phyloP scores from a whole-genome alignment of 2,797 vertebrate species.

The Diplodus puntazzo region DNA sequence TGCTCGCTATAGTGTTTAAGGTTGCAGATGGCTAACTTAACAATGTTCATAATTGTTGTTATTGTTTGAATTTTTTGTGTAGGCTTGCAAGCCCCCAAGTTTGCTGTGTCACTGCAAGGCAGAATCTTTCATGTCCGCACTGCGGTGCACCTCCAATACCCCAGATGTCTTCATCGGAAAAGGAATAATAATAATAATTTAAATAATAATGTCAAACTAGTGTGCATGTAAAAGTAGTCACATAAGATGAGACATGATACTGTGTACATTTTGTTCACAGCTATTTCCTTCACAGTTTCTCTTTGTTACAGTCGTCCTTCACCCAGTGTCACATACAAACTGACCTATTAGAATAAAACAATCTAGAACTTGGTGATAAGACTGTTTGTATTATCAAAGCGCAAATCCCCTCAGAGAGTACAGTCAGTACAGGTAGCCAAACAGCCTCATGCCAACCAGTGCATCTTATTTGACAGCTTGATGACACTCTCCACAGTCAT shows the following conservation, averaged over 20 bases:
- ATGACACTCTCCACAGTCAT: constrained; percentile 30
- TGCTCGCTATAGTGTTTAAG: too few relatives aligned
- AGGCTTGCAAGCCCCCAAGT: too few relatives aligned
- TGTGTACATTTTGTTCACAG: neutral
- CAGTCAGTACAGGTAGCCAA: constrained; percentile 19
- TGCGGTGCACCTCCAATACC: too few relatives aligned
- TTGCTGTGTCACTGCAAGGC: too few relatives aligned
- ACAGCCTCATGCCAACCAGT: constrained; percentile 29
- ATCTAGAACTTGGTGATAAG: constrained; percentile 14
- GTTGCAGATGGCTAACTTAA: too few relatives aligned
- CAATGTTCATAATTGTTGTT: too few relatives aligned
- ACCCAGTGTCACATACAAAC: neutral
- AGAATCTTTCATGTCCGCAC: too few relatives aligned
- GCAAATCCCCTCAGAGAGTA: constrained; percentile 1
- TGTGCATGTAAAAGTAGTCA: too few relatives aligned
- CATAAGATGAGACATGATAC: neutral
- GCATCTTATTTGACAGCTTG: constrained; percentile 35
- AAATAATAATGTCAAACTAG: too few relatives aligned
- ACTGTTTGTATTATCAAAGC: constrained; percentile 7
- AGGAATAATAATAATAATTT: too few relatives aligned
- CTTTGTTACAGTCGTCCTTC: neutral
- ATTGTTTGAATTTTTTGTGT: too few relatives aligned
- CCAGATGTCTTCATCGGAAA: too few relatives aligned
- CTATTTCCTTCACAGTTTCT: neutral
- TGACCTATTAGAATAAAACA: neutral